phyloP scores from a whole-genome alignment of 2,888 invertebrate genomes.

The Pterobdella sp. region DNA sequence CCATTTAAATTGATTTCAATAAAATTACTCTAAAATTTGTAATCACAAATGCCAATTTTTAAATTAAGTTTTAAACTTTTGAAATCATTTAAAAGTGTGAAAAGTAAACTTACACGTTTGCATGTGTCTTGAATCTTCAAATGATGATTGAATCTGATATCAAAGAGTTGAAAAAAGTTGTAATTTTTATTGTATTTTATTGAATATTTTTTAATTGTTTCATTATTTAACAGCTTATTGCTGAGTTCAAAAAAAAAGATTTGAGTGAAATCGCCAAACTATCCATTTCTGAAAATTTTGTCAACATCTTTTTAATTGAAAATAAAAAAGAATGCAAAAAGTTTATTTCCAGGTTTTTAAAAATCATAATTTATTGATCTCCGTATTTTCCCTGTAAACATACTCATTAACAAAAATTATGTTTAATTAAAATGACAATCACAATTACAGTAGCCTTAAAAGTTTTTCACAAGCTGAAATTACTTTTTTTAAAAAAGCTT shows the following conservation, averaged over 20 bases:
- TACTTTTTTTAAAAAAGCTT: neutral
- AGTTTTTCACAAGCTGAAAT: neutral
- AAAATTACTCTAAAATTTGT: too few relatives aligned
- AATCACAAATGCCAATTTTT: too few relatives aligned
- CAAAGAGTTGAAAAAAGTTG: neutral
- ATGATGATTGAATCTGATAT: too few relatives aligned
- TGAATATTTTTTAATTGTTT: neutral
- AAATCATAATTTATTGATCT: too few relatives aligned
- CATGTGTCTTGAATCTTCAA: too few relatives aligned
- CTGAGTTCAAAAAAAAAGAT: neutral
- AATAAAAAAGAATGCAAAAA: neutral
- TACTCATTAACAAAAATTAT: slow-evolving; percentile 1
- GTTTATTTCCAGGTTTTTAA: neutral
- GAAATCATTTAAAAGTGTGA: too few relatives aligned
- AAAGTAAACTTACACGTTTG: too few relatives aligned
- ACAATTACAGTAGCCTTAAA: neutral
- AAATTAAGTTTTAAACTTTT: too few relatives aligned
- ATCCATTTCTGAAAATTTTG: neutral
- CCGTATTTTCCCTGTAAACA: neutral
- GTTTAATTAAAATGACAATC: neutral
- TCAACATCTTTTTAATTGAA: neutral
- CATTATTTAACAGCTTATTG: neutral
- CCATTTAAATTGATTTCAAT: too few relatives aligned
- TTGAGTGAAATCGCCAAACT: neutral
- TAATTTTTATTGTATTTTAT: neutral